phyloP scores from a whole-genome alignment of 2,888 invertebrate species.

The Monochamus alternatus region DNA sequence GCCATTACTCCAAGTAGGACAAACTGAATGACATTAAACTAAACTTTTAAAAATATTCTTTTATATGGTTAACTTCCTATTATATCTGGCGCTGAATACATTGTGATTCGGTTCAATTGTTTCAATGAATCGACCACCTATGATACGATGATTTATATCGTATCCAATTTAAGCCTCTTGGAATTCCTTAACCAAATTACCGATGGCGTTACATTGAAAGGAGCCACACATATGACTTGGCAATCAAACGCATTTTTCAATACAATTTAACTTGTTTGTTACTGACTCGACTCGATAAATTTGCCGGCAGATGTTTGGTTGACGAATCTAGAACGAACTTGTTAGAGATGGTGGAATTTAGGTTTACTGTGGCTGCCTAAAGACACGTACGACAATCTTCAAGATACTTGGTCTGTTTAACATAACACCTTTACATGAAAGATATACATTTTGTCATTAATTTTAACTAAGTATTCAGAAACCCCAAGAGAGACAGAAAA shows the following conservation, averaged over 20 bases:
- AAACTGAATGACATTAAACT: too few relatives aligned
- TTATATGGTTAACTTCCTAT: too few relatives aligned
- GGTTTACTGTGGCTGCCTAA: neutral
- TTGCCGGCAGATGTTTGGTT: neutral
- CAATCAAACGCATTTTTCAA: neutral
- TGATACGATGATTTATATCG: neutral
- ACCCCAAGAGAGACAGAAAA: too few relatives aligned
- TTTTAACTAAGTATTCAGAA: too few relatives aligned
- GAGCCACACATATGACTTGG: neutral
- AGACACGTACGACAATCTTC: too few relatives aligned
- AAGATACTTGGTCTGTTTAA: too few relatives aligned
- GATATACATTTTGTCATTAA: too few relatives aligned
- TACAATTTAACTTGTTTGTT: slow-evolving; percentile 1
- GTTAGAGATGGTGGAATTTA: neutral
- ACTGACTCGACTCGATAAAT: neutral
- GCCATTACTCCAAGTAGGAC: too few relatives aligned
- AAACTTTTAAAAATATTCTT: too few relatives aligned
- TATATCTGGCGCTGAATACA: too few relatives aligned
- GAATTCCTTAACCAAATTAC: slow-evolving; percentile 1
- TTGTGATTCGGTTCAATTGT: neutral
- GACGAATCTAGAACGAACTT: neutral
- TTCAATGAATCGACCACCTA: slow-evolving; percentile 4
- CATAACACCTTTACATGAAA: too few relatives aligned
- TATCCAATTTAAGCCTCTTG: neutral
- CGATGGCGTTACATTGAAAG: neutral